A percentile compares a stretch with the other conserved stretches of the same genome.
These are phyloP conservation scores for Leptinotarsa haldemani DNA, from an alignment of 2,888 invertebrate species.

Conservation along the genomic window DNA sequence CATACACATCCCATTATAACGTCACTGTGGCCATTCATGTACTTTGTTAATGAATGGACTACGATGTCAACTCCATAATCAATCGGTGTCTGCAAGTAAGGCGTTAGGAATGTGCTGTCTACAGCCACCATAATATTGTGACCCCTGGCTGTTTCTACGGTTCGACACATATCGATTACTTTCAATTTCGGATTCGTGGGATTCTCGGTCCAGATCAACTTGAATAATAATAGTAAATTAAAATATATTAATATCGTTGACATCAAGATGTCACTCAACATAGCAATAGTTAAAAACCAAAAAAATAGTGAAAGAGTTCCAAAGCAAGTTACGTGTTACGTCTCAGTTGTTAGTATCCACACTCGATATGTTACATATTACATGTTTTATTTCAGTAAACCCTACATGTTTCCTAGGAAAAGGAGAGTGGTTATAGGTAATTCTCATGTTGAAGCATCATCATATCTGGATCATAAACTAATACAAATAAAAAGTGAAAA, in stretches of 20 bases:
- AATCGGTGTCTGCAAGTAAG: constrained; percentile 91
- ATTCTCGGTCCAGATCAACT: constrained; percentile 93
- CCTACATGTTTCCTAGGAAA: no score
- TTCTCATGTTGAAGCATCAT: no score
- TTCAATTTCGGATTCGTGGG: constrained; percentile 96
- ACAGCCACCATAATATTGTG: constrained; percentile 79
- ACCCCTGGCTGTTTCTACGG: constrained; percentile 73
- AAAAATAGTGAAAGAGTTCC: no score
- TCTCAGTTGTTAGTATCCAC: no score
- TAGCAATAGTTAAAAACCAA: no score
- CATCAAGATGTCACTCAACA: no score
- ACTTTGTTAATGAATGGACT: constrained; percentile 94
- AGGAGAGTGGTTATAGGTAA: no score
- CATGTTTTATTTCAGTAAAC: no score
- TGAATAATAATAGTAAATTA: constrained; percentile 47
- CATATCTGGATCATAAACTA: no score
- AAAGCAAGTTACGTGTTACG: no score
- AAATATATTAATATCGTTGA: neutral
- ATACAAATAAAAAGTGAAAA: no score
- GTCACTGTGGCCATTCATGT: constrained; percentile 98
- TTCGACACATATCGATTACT: constrained; percentile 85
- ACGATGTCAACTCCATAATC: constrained; percentile 91
- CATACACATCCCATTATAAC: constrained; percentile 94
- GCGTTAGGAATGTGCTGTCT: constrained; percentile 94
- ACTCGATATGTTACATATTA: no score